Evolutionary conservation across 2,797 vertebrate genomes (phyloP).

Genomic region (Syngnathus acus): DNA sequence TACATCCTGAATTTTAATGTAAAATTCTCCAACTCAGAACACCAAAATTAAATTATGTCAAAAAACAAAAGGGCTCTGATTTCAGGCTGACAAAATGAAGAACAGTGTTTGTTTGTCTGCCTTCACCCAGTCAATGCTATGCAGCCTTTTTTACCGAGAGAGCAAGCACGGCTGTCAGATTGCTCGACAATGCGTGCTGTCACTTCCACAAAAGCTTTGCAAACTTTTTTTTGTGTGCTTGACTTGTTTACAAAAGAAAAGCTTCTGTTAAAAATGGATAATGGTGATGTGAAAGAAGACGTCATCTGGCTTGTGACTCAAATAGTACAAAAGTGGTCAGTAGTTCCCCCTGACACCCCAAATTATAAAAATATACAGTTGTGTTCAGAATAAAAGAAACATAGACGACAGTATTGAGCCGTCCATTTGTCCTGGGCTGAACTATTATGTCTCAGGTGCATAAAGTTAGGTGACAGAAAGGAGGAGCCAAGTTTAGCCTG

Average conservation of each 20-base stretch:
- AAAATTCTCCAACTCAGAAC: not conserved
- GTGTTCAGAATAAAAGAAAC: not conserved
- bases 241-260: conserved; percentile 10
- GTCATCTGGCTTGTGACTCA: not conserved
- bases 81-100: not conserved
- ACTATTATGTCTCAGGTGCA: no score
- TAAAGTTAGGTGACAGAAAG: no score
- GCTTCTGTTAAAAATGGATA: conserved; percentile 4
- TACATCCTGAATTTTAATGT: not conserved
- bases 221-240: conserved; percentile 4
- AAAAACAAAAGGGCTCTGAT: conserved; percentile 1
- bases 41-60: not conserved
- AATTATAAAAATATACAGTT: not conserved
- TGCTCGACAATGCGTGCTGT: conserved; percentile 7
- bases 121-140: not conserved
- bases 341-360: not conserved
- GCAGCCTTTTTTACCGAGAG: not conserved
- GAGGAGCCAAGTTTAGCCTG: no score
- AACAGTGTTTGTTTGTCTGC: not conserved
- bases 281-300: not conserved
- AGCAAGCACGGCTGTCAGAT: not conserved
- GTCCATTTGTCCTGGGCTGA: no score
- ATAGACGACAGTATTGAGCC: no score
- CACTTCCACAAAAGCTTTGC: conserved; percentile 2
- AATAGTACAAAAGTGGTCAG: not conserved